A percentile compares a stretch with the other conserved stretches of the same genome.
Evolutionary conservation across 2,113 vertebrate species (phyloP).

Genomic region (Panthera uncia): DNA sequence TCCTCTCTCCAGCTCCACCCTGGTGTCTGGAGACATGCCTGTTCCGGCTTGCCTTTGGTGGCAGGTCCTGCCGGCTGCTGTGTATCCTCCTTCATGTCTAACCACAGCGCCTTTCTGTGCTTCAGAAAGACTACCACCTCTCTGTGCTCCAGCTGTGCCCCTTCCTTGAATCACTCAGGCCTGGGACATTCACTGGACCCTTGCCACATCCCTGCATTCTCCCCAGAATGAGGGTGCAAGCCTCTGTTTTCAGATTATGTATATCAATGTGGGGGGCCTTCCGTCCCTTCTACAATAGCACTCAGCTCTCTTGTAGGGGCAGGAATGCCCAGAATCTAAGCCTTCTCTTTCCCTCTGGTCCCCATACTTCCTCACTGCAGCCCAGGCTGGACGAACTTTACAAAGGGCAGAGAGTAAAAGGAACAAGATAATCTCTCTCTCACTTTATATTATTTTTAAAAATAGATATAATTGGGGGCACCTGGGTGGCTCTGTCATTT

Average conservation of each 20-base stretch:
- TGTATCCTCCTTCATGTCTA: not conserved
- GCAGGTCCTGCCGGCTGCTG: not conserved
- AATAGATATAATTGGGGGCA: not conserved
- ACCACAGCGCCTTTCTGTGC: no score
- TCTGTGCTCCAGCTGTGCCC: not conserved
- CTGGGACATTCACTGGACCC: not conserved
- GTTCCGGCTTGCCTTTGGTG: rapidly evolving
- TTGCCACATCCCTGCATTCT: not conserved
- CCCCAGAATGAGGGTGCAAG: not conserved
- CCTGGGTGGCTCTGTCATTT: no score
- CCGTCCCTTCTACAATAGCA: not conserved
- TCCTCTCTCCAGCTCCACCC: no score
- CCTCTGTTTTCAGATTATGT: not conserved
- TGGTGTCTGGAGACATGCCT: not conserved
- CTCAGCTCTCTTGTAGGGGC: not conserved
- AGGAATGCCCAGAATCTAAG: not conserved
- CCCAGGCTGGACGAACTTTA: not conserved
- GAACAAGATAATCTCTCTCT: not conserved
- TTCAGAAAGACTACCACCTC: no score
- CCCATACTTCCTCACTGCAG: not conserved
- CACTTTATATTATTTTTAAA: not conserved
- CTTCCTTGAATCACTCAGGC: not conserved
- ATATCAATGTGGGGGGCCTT: not conserved
- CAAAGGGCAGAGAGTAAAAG: not conserved
- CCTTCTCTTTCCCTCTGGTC: not conserved